Base-by-base conservation (phyloP, 2,888 invertebrate genomes). In the Pristionchus maxplancki region DNA sequence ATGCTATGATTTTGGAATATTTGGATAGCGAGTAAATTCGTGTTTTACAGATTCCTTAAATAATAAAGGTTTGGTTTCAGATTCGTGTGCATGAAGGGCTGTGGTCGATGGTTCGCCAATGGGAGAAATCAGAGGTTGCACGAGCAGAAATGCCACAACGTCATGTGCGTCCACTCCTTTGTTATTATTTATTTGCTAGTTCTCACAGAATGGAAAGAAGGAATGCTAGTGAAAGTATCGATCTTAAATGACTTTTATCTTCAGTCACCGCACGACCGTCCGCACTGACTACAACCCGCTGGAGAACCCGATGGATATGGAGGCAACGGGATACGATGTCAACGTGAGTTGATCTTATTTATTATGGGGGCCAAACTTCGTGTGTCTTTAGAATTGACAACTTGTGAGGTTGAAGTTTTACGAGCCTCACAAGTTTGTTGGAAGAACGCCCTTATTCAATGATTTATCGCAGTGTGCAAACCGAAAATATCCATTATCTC, bases 61-160 rank as follows among this genome's bases (percentile, higher is more conserved):
- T 48, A 48, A 48, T 48, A 9, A 48, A 48, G 48, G 2, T 48
- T 48, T 2, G 20, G 20, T 53, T 9, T 34, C 62, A 91, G 92
- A 89, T 93, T 91, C 89, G 91, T 92, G 34, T 93, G 93, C 81
- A 78, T 90, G 20, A 90, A 91, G 58, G 92, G 92, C n/a, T 93
- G 93, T 86, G 93, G 93, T n/a, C 90, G 92, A 40, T 91, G 89
- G 24, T 91, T 92, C 82, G 90, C 91, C 8, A 89, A 88, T 40
- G 86, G 87, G 2, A 88, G 89, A 28, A 92, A 92, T 83, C 90
- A 90, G 78, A 64, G 89, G 34, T 50, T 87, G 15, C 92, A 92
- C 89, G 92, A 92, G 81, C 67, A 83, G 84, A 91, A 90, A 62
- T 92, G 92, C 74, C 28, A 24, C 1, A 28, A 86, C 44, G 15